Conservation (phyloP, 2,797 vertebrate species). For the Dallia pectoralis region DNA sequence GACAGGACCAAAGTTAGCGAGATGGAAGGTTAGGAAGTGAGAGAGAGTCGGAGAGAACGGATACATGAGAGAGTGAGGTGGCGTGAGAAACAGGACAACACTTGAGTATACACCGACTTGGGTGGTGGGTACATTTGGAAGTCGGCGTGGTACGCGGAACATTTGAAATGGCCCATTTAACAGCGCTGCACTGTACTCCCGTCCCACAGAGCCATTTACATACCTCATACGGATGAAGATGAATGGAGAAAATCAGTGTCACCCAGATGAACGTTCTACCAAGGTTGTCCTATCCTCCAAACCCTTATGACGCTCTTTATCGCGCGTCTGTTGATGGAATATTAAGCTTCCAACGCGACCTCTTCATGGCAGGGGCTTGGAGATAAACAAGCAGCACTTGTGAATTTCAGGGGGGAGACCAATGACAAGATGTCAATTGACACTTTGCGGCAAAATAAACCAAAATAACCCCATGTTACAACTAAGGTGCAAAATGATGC, state of each 20-base stretch:
- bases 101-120: conserved; percentile 33
- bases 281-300: conserved; percentile 85
- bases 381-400: conserved; percentile 31
- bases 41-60: conserved; percentile 15
- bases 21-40: neutral
- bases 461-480: too few species aligned
- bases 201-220: conserved; percentile 81
- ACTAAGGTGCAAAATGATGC: too few species aligned
- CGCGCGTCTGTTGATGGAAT: conserved; percentile 67
- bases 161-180: conserved; percentile 87
- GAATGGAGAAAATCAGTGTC: conserved; percentile 85
- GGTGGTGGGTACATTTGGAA: conserved; percentile 59
- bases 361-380: conserved; percentile 39
- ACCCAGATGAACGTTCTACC: conserved; percentile 87
- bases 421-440: conserved; percentile 36
- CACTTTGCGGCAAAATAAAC: conserved; percentile 20
- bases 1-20: conserved; percentile 25
- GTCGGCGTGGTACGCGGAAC: conserved; percentile 76
- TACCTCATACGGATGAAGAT: conserved; percentile 89
- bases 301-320: conserved; percentile 77
- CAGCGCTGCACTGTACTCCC: conserved; percentile 73
- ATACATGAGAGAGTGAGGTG: conserved; percentile 9
- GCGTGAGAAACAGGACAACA: conserved; percentile 15
- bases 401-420: conserved; percentile 46
- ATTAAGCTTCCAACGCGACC: conserved; percentile 68